Evolutionary conservation across 2,113 vertebrate species (phyloP).

Genomic region (Microcebus murinus): DNA sequence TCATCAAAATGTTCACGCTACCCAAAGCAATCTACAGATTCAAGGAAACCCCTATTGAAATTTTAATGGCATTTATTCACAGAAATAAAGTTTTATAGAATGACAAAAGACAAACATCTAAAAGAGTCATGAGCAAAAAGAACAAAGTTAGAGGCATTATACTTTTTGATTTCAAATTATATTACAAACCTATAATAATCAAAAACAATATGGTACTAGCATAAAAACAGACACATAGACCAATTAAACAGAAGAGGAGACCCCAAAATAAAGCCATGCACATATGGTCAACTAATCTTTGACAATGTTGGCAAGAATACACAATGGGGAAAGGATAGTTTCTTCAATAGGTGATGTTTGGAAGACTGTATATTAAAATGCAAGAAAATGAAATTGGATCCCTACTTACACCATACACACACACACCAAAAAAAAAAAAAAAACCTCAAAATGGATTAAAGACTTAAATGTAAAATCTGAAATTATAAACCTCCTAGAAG

Average conservation of each 20-base stretch:
- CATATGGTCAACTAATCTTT: not conserved
- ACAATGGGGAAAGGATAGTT: not conserved
- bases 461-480: not conserved
- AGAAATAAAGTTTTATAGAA: not conserved
- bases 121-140: not conserved
- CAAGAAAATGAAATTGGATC: not conserved
- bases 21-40: not conserved
- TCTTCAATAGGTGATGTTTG: not conserved
- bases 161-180: not conserved
- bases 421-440: not conserved
- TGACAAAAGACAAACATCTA: not conserved
- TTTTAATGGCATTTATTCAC: not conserved
- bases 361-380: not conserved
- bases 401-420: not conserved
- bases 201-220: not conserved
- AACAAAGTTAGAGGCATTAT: not conserved
- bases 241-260: not conserved
- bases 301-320: not conserved
- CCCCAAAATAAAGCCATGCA: not conserved
- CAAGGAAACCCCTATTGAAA: not conserved
- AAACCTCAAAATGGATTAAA: not conserved
- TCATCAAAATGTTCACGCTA: not conserved
- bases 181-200: not conserved
- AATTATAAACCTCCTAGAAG: not conserved
- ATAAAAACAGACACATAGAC: not conserved